Evolutionary conservation across 2,888 invertebrate species (phyloP).

Genomic region (Oxytorus armatus): DNA sequence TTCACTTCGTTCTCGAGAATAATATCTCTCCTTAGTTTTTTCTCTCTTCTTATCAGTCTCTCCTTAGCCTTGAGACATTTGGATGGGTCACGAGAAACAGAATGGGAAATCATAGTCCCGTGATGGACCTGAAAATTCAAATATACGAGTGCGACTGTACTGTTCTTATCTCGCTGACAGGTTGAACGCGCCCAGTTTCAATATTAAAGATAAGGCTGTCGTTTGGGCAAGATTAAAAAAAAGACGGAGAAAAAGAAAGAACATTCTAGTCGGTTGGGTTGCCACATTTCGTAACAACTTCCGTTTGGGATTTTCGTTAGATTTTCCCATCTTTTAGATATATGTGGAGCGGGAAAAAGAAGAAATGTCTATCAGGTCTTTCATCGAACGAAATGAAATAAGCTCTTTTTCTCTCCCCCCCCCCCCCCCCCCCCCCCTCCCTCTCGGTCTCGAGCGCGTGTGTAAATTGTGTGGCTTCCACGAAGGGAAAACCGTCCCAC

Average conservation of each 20-base stretch:
- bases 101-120: background rate
- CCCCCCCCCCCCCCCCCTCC: background rate
- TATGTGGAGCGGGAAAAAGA: conserved; percentile 2
- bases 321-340: conserved; percentile 5
- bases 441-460: background rate
- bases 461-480: conserved; percentile 10
- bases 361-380: background rate
- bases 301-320: conserved; percentile 36
- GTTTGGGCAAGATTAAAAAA: conserved; percentile 19
- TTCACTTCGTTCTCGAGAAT: conserved; percentile 11
- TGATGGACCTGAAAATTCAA: conserved; percentile 1
- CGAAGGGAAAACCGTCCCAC: conserved; percentile 33
- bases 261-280: conserved; percentile 14
- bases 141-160: conserved; percentile 13
- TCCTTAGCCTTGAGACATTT: conserved; percentile 41
- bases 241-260: conserved; percentile 42
- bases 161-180: conserved; percentile 46
- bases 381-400: conserved; percentile 30
- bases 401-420: background rate
- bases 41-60: conserved; percentile 23
- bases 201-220: conserved; percentile 70
- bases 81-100: background rate
- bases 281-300: conserved; percentile 37
- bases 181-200: conserved; percentile 65
- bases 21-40: conserved; percentile 1